Conservation (phyloP, 2,888 invertebrate genomes). For the Diplolepis rosae region DNA sequence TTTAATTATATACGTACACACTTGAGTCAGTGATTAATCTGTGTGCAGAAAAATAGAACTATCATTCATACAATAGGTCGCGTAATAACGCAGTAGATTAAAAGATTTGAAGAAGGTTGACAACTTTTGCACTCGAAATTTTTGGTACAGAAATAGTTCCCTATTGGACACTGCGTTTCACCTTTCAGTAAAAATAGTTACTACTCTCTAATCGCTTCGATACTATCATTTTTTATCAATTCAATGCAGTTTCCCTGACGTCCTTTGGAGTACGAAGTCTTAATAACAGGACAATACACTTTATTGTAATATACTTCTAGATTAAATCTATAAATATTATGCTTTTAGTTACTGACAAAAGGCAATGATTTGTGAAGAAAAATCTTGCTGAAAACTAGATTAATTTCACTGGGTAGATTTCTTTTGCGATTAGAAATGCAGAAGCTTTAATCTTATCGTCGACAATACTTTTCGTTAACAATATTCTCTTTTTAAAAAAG, state of each 20-base stretch:
- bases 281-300: conserved; percentile 23
- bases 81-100: conserved; percentile 10
- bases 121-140: conserved; percentile 14
- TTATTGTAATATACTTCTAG: conserved; percentile 20
- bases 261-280: conserved; percentile 18
- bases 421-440: conserved; percentile 19
- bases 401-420: conserved; percentile 1
- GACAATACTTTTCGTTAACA: conserved; percentile 28
- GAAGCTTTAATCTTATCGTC: conserved; percentile 11
- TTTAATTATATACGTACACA: conserved; percentile 28
- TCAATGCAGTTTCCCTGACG: neutral
- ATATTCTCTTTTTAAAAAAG: conserved; percentile 24
- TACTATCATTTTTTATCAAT: conserved; percentile 8
- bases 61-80: conserved; percentile 24
- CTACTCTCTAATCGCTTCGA: conserved; percentile 24
- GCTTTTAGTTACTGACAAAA: conserved; percentile 25
- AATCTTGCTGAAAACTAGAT: neutral
- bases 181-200: conserved; percentile 22
- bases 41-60: conserved; percentile 31
- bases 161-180: conserved; percentile 10
- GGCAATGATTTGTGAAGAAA: conserved; percentile 25
- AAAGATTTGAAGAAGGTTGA: conserved; percentile 10
- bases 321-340: conserved; percentile 26
- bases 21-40: conserved; percentile 14
- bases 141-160: conserved; percentile 23